Evolutionary conservation across 1,140 invertebrate species (phyloP).

Genomic region (Acromyrmex charruanus): DNA sequence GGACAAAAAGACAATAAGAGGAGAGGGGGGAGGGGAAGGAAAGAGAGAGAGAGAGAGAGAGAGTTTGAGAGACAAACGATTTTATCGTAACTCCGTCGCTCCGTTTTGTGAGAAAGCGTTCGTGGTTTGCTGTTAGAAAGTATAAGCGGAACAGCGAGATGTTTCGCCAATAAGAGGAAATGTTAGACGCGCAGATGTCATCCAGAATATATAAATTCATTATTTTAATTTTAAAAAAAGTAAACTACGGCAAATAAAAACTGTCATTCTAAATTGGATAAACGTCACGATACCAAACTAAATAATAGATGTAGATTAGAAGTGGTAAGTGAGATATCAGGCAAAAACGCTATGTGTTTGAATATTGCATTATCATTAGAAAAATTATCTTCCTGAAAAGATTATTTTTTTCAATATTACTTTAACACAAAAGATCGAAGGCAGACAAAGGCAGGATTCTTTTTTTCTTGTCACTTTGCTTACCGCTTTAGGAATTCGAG

Average conservation of each 20-base stretch:
- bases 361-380: background rate
- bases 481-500: background rate
- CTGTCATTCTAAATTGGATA: background rate
- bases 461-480: background rate
- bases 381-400: too few species aligned
- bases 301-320: background rate
- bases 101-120: slow-evolving; percentile 66
- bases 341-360: too few species aligned
- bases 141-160: slow-evolving; percentile 44
- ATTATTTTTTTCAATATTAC: background rate
- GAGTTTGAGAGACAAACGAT: slow-evolving; percentile 40
- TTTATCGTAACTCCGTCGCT: slow-evolving; percentile 60
- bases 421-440: background rate
- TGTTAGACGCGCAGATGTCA: background rate
- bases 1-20: slow-evolving; percentile 43
- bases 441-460: background rate
- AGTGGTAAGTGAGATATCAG: background rate
- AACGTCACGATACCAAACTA: background rate
- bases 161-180: slow-evolving; percentile 42
- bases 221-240: background rate
- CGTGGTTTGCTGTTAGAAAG: slow-evolving; percentile 45
- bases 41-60: slow-evolving; percentile 11
- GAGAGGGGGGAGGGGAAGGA: slow-evolving; percentile 17
- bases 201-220: background rate
- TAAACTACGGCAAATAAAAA: background rate